Evolutionary conservation across 2,888 invertebrate species (phyloP).

Genomic region (Thelaira solivaga): DNA sequence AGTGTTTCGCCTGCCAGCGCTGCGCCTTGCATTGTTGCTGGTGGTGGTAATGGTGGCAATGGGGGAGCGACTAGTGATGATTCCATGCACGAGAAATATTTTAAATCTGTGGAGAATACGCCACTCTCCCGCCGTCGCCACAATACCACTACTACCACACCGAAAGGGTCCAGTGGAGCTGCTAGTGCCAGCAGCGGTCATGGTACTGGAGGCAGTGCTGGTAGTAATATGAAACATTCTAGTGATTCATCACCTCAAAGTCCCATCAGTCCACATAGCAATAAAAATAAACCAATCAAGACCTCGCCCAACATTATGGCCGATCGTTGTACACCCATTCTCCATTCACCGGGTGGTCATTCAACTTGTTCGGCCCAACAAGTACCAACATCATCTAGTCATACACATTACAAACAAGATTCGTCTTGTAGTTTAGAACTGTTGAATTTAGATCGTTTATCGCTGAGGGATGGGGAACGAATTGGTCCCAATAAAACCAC

Average conservation of each 20-base stretch:
- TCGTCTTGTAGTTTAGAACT: slow-evolving; percentile 69
- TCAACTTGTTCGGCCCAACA: slow-evolving; percentile 54
- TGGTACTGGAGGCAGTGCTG: slow-evolving; percentile 70
- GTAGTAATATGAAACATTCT: slow-evolving; percentile 76
- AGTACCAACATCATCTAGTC: slow-evolving; percentile 53
- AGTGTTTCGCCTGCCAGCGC: slow-evolving; percentile 76
- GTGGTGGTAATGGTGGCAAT: slow-evolving; percentile 72
- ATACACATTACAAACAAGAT: slow-evolving; percentile 67
- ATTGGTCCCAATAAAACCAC: slow-evolving; percentile 64
- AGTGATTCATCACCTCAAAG: slow-evolving; percentile 82
- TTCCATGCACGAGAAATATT: slow-evolving; percentile 89
- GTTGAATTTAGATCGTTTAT: slow-evolving; percentile 70
- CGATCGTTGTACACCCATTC: slow-evolving; percentile 56
- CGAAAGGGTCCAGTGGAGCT: slow-evolving; percentile 66
- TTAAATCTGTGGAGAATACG: slow-evolving; percentile 85
- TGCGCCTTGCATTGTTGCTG: slow-evolving; percentile 70
- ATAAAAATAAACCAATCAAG: slow-evolving; percentile 53
- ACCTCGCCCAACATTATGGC: slow-evolving; percentile 49
- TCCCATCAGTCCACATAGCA: slow-evolving; percentile 79
- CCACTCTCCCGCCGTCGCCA: slow-evolving; percentile 80
- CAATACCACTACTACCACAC: slow-evolving; percentile 72
- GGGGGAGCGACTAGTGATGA: slow-evolving; percentile 83
- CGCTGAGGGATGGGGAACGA: slow-evolving; percentile 64
- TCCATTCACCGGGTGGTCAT: slow-evolving; percentile 69
- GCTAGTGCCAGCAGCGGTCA: slow-evolving; percentile 68